These are phyloP conservation scores for Hyles euphorbiae DNA, from an alignment of 1,140 invertebrate genomes.

Conservation along the genomic window DNA sequence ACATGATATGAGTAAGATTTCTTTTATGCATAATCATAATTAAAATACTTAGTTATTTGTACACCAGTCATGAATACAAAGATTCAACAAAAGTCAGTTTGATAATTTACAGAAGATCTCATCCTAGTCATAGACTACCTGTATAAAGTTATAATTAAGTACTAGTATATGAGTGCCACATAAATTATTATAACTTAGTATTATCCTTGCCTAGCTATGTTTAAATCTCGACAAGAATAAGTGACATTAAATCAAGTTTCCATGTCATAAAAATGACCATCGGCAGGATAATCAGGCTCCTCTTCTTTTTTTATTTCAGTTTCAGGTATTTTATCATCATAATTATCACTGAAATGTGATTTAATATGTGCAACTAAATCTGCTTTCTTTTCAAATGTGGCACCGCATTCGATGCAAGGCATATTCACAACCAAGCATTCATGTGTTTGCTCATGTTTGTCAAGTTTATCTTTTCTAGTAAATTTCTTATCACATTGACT, in stretches of 20 bases:
- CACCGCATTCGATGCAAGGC: constrained; percentile 76
- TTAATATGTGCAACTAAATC: constrained; percentile 76
- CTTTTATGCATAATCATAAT: too few relatives aligned
- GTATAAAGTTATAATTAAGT: constrained; percentile 1
- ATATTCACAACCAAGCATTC: constrained; percentile 74
- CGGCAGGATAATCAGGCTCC: constrained; percentile 46
- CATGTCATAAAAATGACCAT: constrained; percentile 65
- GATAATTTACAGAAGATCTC: too few relatives aligned
- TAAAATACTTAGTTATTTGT: too few relatives aligned
- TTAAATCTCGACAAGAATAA: not conserved
- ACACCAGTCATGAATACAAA: too few relatives aligned
- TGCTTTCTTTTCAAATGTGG: constrained; percentile 74
- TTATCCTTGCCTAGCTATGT: constrained; percentile 19
- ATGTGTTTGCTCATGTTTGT: constrained; percentile 79
- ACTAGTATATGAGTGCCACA: not conserved
- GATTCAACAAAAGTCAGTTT: not conserved
- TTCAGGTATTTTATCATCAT: constrained; percentile 55
- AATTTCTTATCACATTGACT: constrained; percentile 79
- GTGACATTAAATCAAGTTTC: constrained; percentile 48
- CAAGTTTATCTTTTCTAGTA: constrained; percentile 80
- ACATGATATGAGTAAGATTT: too few relatives aligned
- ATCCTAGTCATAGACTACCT: not conserved
- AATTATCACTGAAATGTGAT: constrained; percentile 72
- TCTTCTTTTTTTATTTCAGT: constrained; percentile 60
- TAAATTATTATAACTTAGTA: not conserved